phyloP scores from a whole-genome alignment of 1,140 invertebrate species.

The Leptopilina boulardi region DNA sequence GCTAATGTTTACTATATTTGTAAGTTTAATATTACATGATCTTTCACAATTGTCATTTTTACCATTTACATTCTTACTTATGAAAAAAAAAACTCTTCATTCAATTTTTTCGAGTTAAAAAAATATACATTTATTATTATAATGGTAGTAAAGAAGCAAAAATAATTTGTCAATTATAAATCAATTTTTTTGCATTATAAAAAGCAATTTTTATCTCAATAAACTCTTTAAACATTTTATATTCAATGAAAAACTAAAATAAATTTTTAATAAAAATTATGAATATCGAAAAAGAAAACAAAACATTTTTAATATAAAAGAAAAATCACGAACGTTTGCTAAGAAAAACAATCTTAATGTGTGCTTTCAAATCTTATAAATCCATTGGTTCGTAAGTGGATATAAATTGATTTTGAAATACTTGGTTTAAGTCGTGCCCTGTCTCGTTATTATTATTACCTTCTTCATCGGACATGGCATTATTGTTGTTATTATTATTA shows the following conservation, averaged over 20 bases:
- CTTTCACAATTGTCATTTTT: background rate
- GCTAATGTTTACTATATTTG: background rate
- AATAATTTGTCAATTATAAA: background rate
- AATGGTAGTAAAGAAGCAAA: background rate
- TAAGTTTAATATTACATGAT: background rate
- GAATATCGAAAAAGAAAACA: too few species aligned
- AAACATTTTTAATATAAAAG: too few species aligned
- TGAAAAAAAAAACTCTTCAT: background rate
- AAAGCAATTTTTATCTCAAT: too few species aligned
- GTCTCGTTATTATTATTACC: constrained; percentile 58
- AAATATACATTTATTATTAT: background rate
- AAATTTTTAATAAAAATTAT: too few species aligned
- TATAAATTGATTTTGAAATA: constrained; percentile 46
- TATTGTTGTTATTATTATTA: constrained; percentile 66
- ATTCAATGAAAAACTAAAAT: too few species aligned
- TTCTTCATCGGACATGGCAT: constrained; percentile 54
- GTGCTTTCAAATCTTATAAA: constrained; percentile 57
- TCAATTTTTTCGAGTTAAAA: background rate
- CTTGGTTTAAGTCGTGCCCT: constrained; percentile 67
- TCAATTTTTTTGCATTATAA: background rate
- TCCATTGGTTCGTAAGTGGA: constrained; percentile 69
- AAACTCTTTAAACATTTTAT: too few species aligned
- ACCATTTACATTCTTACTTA: background rate
- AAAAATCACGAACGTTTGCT: too few species aligned
- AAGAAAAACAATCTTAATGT: background rate